Percentiles rank a stretch among this genome's conserved stretches.
These are phyloP conservation scores for Ctenosaura bakeri DNA, from an alignment of 2,797 vertebrate species.

Conservation along the genomic window DNA sequence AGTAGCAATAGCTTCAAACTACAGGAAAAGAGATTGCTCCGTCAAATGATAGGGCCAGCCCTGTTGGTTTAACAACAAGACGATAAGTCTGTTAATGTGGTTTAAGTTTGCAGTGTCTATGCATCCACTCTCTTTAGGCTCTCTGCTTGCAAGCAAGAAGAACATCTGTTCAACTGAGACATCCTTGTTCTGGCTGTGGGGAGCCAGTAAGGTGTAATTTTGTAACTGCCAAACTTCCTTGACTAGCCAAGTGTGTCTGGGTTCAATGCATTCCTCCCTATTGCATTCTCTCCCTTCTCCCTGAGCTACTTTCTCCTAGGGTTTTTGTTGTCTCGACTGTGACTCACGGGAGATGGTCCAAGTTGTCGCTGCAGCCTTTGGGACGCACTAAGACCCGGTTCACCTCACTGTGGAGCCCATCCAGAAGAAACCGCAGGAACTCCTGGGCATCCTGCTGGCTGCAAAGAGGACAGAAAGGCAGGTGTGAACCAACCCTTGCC, in stretches of 20 bases:
- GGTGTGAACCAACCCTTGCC: background rate
- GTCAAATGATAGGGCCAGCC: too few relatives aligned
- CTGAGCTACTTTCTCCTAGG: background rate
- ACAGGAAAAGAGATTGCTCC: too few relatives aligned
- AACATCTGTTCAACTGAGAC: background rate
- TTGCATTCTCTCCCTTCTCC: too few relatives aligned
- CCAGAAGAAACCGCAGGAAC: constrained; percentile 93
- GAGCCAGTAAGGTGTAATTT: too few relatives aligned
- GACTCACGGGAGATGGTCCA: constrained; percentile 94
- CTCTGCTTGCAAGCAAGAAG: background rate
- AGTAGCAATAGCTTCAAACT: too few relatives aligned
- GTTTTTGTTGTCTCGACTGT: background rate
- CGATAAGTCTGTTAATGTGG: background rate
- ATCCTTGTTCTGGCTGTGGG: background rate
- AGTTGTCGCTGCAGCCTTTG: constrained; percentile 80
- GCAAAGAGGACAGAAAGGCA: background rate
- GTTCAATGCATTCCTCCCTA: accelerated
- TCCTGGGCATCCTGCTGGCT: constrained; percentile 99
- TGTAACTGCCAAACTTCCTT: accelerated
- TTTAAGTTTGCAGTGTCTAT: background rate
- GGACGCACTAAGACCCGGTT: constrained; percentile 88
- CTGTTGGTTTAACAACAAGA: background rate
- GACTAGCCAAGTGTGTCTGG: too few relatives aligned
- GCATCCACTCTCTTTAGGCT: too few relatives aligned
- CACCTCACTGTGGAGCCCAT: constrained; percentile 94